Base-by-base conservation (phyloP, 2,797 vertebrate genomes). In the Aphelocoma californica region DNA sequence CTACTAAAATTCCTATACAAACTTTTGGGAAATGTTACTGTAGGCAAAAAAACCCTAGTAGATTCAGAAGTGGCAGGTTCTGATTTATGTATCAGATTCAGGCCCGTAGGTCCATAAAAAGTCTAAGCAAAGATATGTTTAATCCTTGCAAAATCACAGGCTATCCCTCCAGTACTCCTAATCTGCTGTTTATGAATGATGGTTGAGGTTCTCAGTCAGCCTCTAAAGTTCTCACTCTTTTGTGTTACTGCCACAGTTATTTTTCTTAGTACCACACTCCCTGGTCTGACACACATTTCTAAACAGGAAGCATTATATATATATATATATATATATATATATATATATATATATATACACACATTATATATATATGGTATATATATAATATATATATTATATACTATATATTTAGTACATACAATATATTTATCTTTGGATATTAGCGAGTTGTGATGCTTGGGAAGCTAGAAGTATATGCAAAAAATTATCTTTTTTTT, bases 401-500 rank as follows among this genome's bases (percentile, higher is more conserved):
- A 34, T 34, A 34, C 8, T 14, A 44, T 42, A 44, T 44, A 18
- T 42, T 17, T 42, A 42, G 42, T 48, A 14, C 24, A 14, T 24
- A 13, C 18, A 13, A 23, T 24, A 15, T 25, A 48, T 26, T 48
- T 48, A 10, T 23, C 5, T 79, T 74, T 36, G 57, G 23, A 60
- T 48, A 58, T n/a, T 44, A 64, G 6, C 42, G 18, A 64, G 12
- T 20, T 57, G 14, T 61, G 18, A 47, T 61, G 4, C 8, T 75
- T 85, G 28, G 14, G 29, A 20, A 48, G 9, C 9, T 77, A 20
- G 48, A 51, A 15, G 12, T 57, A 31, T 12, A n/a, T 10, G n/a
- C 2, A 8, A 45, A 61, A 54, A n/a, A 20, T 28, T 47, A 1
- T 7, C 1, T 2, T 6, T 14, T 38, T 18, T 38, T 36, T 36